Evolutionary conservation across 1,140 invertebrate species (phyloP).

Genomic region (Neelides sp.): DNA sequence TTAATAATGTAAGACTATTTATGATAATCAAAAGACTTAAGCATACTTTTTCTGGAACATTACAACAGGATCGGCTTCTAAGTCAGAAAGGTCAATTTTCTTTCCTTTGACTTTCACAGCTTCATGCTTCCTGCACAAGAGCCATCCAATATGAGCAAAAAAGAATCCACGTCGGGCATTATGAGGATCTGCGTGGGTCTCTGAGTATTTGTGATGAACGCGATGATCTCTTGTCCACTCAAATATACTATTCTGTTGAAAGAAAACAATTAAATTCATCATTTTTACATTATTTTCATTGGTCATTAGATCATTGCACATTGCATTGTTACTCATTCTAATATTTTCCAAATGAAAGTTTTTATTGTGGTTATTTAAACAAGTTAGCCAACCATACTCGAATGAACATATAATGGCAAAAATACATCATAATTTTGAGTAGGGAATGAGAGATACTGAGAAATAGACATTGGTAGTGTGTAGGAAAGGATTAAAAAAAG

Average conservation of each 20-base stretch:
- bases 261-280: constrained; percentile 39
- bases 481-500: too few species aligned
- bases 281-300: too few species aligned
- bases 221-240: constrained; percentile 91
- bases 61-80: constrained; percentile 71
- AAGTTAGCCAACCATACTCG: background rate
- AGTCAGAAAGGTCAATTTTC: constrained; percentile 70
- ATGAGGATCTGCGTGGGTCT: constrained; percentile 92
- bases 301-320: too few species aligned
- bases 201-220: constrained; percentile 91
- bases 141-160: constrained; percentile 91
- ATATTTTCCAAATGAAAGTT: too few species aligned
- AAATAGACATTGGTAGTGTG: too few species aligned
- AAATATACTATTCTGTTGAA: constrained; percentile 79
- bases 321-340: too few species aligned
- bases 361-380: background rate
- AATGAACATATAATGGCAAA: background rate
- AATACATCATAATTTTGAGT: background rate
- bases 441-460: too few species aligned
- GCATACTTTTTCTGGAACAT: constrained; percentile 72
- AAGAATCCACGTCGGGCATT: constrained; percentile 91
- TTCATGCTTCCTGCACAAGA: constrained; percentile 79
- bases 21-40: background rate
- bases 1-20: too few species aligned
- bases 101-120: constrained; percentile 76